phyloP scores from a whole-genome alignment of 2,888 invertebrate species.

The Seira musarum region DNA sequence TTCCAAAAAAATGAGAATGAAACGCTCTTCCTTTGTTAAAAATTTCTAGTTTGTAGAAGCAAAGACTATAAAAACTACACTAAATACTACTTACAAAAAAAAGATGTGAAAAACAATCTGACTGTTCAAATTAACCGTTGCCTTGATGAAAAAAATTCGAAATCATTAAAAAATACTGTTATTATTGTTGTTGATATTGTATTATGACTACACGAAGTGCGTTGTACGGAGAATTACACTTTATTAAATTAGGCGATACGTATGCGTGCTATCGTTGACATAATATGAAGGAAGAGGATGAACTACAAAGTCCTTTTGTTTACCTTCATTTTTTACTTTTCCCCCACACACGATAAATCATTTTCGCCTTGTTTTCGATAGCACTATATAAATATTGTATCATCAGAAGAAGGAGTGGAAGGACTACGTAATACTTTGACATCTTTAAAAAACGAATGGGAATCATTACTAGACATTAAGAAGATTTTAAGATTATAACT shows the following conservation, averaged over 20 bases:
- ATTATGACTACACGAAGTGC: constrained; percentile 52
- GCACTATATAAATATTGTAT: no score
- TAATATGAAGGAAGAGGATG: constrained; percentile 9
- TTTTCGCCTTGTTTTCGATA: no score
- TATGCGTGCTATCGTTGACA: constrained; percentile 60
- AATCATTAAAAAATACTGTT: constrained; percentile 38
- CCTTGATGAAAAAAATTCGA: constrained; percentile 56
- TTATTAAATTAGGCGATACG: constrained; percentile 51
- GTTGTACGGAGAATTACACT: constrained; percentile 56
- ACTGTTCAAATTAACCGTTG: constrained; percentile 63
- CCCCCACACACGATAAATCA: background rate
- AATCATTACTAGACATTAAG: no score
- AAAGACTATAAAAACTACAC: no score
- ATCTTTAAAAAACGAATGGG: no score
- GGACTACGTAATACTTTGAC: background rate
- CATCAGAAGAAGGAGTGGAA: background rate
- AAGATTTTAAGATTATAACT: no score
- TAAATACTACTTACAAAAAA: no score
- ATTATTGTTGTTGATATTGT: constrained; percentile 8
- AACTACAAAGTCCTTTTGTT: background rate
- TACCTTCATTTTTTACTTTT: background rate
- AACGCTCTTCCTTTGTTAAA: background rate
- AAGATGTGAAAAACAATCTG: constrained; percentile 59
- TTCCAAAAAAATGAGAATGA: background rate
- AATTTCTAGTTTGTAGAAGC: background rate